Evolutionary conservation across 2,113 vertebrate species (phyloP).

Genomic region (Centrocercus urophasianus): DNA sequence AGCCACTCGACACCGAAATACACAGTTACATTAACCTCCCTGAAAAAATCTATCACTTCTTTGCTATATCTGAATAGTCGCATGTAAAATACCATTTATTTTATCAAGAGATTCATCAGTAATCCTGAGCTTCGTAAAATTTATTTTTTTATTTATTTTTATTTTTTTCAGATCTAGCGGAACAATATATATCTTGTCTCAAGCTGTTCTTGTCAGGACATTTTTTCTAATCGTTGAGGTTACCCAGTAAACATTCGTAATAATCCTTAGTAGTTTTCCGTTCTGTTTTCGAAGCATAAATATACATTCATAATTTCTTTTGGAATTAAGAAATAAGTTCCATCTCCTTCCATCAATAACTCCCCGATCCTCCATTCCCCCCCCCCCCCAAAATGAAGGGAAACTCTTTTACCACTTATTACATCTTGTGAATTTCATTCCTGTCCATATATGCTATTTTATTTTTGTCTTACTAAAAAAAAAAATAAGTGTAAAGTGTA

Average conservation of each 20-base stretch:
- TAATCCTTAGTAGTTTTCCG: neutral
- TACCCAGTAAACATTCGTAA: neutral
- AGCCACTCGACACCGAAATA: neutral
- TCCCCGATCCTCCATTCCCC: too few species aligned
- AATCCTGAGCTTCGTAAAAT: neutral
- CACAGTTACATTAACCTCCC: neutral
- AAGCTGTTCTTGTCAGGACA: neutral
- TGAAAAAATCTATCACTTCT: neutral
- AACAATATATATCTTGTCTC: neutral
- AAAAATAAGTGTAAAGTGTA: neutral
- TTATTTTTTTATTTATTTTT: neutral
- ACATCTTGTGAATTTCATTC: accelerated
- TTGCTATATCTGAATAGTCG: neutral
- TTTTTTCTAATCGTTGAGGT: neutral
- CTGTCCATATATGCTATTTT: neutral
- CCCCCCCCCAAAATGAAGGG: too few species aligned
- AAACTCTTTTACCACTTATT: neutral
- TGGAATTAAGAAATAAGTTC: neutral
- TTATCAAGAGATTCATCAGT: neutral
- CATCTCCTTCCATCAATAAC: too few species aligned
- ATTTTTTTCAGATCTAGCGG: neutral
- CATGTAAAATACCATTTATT: neutral
- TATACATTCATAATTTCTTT: neutral
- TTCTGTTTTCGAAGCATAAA: neutral
- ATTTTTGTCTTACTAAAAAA: neutral